These are phyloP conservation scores for Danaus plexippus DNA, from an alignment of 1,140 invertebrate genomes.

Conservation along the genomic window DNA sequence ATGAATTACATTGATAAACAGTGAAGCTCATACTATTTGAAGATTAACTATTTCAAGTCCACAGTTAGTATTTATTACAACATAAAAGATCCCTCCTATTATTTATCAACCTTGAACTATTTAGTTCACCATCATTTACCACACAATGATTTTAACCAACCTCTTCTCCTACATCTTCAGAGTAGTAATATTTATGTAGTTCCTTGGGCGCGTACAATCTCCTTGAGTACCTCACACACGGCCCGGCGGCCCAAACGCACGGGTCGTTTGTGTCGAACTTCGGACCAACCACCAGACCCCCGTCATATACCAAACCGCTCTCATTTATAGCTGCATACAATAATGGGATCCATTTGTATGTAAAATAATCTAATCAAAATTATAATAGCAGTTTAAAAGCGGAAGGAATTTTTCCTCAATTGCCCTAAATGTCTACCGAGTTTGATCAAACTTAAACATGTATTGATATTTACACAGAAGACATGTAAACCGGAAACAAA, in stretches of 20 bases:
- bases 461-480: too few species aligned
- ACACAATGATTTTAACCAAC: conserved; percentile 34
- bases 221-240: conserved; percentile 76
- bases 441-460: too few species aligned
- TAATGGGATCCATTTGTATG: neutral
- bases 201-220: conserved; percentile 64
- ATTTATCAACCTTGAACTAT: too few species aligned
- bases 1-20: too few species aligned
- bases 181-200: conserved; percentile 70
- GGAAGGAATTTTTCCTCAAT: neutral
- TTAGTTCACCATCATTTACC: too few species aligned
- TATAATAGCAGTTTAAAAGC: neutral
- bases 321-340: conserved; percentile 75
- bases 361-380: neutral
- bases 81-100: too few species aligned
- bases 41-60: too few species aligned
- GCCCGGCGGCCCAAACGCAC: conserved; percentile 78
- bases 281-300: conserved; percentile 78
- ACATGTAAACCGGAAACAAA: too few species aligned
- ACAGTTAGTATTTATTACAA: too few species aligned
- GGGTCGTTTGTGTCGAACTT: conserved; percentile 80
- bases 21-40: too few species aligned
- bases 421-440: neutral
- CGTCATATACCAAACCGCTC: conserved; percentile 80
- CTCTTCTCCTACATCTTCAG: conserved; percentile 72